Percentiles rank a stretch among this genome's conserved stretches.
Evolutionary conservation across 2,797 vertebrate species (phyloP).

Genomic region (Peromyscus aztecus): DNA sequence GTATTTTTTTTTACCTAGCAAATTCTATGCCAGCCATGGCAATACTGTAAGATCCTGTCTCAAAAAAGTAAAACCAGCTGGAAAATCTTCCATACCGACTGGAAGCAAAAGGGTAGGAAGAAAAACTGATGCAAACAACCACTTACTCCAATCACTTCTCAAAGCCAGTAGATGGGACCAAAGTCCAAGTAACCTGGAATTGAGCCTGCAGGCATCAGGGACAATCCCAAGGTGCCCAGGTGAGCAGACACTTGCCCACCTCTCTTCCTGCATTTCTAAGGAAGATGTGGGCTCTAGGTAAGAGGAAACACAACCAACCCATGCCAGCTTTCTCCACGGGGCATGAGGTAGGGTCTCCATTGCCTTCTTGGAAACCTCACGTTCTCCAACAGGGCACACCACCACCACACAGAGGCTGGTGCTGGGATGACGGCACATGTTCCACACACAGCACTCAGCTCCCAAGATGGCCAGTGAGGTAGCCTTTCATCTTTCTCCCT

Average conservation of each 20-base stretch:
- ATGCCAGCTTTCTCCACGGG: neutral
- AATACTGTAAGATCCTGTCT: neutral
- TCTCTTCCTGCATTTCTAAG: neutral
- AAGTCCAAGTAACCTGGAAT: neutral
- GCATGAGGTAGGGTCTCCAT: neutral
- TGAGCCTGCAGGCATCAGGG: neutral
- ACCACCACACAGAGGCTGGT: neutral
- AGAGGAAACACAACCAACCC: neutral
- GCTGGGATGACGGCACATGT: neutral
- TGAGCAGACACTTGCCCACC: neutral
- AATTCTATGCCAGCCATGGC: neutral
- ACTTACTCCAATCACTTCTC: neutral
- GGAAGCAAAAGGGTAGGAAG: constrained; percentile 7
- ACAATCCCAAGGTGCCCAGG: neutral
- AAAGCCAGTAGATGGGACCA: neutral
- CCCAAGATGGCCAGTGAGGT: neutral
- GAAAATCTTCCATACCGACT: neutral
- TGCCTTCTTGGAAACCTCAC: neutral
- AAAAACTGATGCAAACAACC: neutral
- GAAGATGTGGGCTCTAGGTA: neutral
- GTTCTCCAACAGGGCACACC: neutral
- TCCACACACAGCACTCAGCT: neutral
- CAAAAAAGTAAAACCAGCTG: neutral
- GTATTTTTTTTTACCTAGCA: neutral
- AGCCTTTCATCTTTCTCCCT: neutral